Evolutionary conservation across 2,797 vertebrate genomes (phyloP), one percentile per base, ranked within the genome.

Genomic region (Lemur catta): DNA sequence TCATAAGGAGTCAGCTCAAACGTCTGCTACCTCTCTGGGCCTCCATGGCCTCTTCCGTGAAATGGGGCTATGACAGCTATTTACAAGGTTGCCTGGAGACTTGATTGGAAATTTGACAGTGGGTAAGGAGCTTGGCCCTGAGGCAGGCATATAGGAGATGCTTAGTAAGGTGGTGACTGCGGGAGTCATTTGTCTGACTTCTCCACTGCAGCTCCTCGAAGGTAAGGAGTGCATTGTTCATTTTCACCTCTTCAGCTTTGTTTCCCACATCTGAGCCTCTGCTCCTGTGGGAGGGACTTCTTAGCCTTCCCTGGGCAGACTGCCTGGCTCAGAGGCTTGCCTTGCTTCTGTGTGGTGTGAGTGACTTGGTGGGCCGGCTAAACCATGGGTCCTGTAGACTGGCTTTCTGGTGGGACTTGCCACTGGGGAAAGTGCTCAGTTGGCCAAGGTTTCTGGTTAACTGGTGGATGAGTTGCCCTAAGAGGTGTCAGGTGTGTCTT

Each of bases 301-400:
- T 50, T 0, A 7, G 67, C 8, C 2, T 35, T 43, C n/a, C 67
- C 63, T 6, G 11, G 76, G 41, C 38, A 3, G 8, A 38, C 24
- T 2, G 2, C 33, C 50, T 1, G 1, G 38, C 67, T 59, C 93
- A 67, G 28, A 72, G 65, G 55, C 41, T 8, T 0, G 12, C 8
- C 6, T 14, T 35, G 85, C 28, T 43, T 85, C 8, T 13, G 33
- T 52, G 50, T 38, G 30, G 57, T 71, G 46, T 59, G 71, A 80
- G n/a, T 71, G 82, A 38, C 30, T 9, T 57, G 55, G 28, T 33
- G 30, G 59, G 8, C 35, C 0, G 6, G 30, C 82, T 28, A 0
- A 35, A 8, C 71, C 52, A 8, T 0, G 3, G 48, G 6, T 17
- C 24, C 52, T 15, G 50, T 33, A 14, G 57, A 43, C 22, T 0